phyloP scores from a whole-genome alignment of 2,113 vertebrate species.

The Colossoma macropomum region DNA sequence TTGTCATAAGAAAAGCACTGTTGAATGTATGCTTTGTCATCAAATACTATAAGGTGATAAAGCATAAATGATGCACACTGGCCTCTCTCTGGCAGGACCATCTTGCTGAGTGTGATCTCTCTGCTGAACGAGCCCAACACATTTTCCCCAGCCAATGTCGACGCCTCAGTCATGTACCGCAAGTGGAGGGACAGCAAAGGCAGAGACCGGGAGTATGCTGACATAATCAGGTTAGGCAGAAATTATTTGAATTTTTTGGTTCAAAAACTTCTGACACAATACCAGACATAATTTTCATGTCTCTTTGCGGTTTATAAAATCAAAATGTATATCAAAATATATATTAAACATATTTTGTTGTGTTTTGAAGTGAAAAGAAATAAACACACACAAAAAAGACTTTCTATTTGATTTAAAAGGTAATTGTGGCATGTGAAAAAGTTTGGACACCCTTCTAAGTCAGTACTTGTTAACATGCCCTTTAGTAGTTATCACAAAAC shows the following conservation, averaged over 20 bases:
- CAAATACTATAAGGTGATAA: no score
- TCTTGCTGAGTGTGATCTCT: constrained; percentile 95
- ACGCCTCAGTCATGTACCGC: constrained; percentile 96
- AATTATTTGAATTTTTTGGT: background rate
- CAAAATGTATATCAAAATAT: no score
- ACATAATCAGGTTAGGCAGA: constrained; percentile 88
- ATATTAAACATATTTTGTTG: no score
- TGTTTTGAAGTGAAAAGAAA: no score
- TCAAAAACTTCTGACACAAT: background rate
- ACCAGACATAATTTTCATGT: no score
- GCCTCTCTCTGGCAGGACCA: constrained; percentile 80
- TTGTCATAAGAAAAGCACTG: background rate
- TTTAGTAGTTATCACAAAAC: no score
- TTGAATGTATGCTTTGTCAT: background rate
- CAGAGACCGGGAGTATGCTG: constrained; percentile 91
- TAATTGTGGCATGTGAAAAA: no score
- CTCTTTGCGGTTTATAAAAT: no score
- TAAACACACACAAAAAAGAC: no score
- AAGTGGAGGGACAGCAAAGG: constrained; percentile 97
- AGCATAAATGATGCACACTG: background rate
- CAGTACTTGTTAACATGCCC: no score
- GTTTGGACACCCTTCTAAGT: no score
- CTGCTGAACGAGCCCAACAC: constrained; percentile 97
- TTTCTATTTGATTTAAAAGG: no score
- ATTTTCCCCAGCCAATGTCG: constrained; percentile 94